A percentile compares a stretch with the other conserved stretches of the same genome.
phyloP scores from a whole-genome alignment of 2,113 vertebrate genomes.

The Camelus bactrianus region DNA sequence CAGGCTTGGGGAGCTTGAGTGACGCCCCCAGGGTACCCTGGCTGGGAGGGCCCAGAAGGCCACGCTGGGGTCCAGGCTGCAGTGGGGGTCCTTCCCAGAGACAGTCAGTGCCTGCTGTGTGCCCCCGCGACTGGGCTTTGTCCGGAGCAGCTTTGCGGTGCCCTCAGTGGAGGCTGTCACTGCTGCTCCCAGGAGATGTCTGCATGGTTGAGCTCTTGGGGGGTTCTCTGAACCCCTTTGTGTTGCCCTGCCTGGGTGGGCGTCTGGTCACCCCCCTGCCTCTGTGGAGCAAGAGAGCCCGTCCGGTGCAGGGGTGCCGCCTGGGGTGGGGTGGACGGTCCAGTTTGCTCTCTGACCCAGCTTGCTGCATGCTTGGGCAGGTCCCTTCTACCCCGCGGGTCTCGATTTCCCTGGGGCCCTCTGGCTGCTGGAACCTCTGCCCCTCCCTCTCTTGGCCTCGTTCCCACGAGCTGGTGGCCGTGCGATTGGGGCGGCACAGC shows the following conservation, averaged over 20 bases:
- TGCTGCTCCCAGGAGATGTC: neutral
- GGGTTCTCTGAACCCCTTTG: neutral
- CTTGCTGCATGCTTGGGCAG: rapidly evolving
- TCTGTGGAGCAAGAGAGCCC: rapidly evolving
- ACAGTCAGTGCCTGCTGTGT: rapidly evolving
- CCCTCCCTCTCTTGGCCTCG: neutral
- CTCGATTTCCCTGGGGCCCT: neutral
- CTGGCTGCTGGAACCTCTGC: neutral
- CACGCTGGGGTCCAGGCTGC: rapidly evolving
- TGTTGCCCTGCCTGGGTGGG: rapidly evolving
- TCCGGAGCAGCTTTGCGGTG: neutral
- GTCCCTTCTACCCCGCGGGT: too few species aligned
- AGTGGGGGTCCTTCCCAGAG: neutral
- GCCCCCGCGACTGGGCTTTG: rapidly evolving
- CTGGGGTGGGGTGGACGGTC: rapidly evolving
- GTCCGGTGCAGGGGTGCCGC: neutral
- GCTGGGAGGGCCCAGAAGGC: neutral
- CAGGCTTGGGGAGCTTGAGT: neutral
- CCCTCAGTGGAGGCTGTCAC: too few species aligned
- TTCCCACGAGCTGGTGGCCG: neutral
- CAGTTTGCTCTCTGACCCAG: neutral
- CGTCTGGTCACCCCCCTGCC: rapidly evolving
- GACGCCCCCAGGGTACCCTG: rapidly evolving
- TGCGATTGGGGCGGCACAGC: neutral
- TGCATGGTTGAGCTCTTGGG: neutral